Evolutionary conservation across 2,888 invertebrate genomes (phyloP).

Genomic region (Eueremaeus valkanovi): DNA sequence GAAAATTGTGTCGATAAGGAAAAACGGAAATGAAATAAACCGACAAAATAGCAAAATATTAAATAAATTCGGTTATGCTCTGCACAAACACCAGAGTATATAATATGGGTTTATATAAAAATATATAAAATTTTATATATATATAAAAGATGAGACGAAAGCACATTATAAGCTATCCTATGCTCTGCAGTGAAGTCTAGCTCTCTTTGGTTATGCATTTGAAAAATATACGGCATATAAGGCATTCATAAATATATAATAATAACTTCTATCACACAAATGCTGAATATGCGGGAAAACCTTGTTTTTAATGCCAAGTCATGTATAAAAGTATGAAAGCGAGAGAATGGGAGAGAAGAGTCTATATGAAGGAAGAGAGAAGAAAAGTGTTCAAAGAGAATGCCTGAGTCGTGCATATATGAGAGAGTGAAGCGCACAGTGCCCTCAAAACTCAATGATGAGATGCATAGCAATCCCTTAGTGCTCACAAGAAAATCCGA

Average conservation of each 20-base stretch:
- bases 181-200: not conserved
- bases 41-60: slow-evolving; percentile 30
- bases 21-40: slow-evolving; percentile 33
- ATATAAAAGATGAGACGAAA: not conserved
- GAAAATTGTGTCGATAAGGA: slow-evolving; percentile 22
- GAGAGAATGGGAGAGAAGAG: not conserved
- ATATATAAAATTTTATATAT: not conserved
- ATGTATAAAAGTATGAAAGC: slow-evolving; percentile 32
- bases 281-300: slow-evolving; percentile 34
- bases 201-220: slow-evolving; percentile 20
- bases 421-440: not conserved
- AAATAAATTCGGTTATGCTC: slow-evolving; percentile 8
- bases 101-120: slow-evolving; percentile 4
- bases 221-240: slow-evolving; percentile 15
- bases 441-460: slow-evolving; percentile 28
- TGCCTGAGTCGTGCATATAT: not conserved
- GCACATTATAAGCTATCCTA: not conserved
- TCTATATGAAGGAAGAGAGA: not conserved
- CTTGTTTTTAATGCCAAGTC: slow-evolving; percentile 35
- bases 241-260: slow-evolving; percentile 31
- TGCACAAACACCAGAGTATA: not conserved
- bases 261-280: slow-evolving; percentile 25
- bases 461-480: slow-evolving; percentile 31
- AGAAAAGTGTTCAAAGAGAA: not conserved
- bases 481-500: slow-evolving; percentile 29